These are phyloP conservation scores for Pheucticus melanocephalus DNA, from an alignment of 2,113 vertebrate species.

Conservation along the genomic window DNA sequence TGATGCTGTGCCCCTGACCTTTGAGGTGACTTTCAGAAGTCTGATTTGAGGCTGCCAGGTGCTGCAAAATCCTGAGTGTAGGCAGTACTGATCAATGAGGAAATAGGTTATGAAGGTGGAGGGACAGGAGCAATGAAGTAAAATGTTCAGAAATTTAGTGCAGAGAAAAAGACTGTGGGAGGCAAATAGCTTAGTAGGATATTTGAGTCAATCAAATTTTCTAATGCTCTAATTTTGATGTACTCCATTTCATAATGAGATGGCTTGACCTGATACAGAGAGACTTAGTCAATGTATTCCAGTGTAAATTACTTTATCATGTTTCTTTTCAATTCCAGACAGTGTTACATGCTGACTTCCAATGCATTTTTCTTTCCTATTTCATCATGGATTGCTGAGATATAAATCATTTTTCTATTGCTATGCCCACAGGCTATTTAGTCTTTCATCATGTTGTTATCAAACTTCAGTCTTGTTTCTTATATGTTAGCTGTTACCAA, in stretches of 20 bases:
- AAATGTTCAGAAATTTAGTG: neutral
- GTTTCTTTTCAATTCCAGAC: neutral
- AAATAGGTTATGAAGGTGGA: neutral
- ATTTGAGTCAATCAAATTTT: neutral
- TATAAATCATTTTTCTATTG: constrained; percentile 48
- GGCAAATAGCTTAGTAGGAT: neutral
- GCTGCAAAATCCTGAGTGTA: neutral
- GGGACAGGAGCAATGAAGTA: neutral
- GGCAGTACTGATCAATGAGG: neutral
- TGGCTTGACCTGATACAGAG: constrained; percentile 27
- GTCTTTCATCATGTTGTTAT: constrained; percentile 27
- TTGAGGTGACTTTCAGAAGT: neutral
- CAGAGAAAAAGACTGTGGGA: neutral
- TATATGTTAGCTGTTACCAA: neutral
- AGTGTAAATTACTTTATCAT: neutral
- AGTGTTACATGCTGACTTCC: neutral
- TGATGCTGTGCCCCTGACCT: neutral
- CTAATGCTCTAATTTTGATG: constrained; percentile 51
- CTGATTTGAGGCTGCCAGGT: neutral
- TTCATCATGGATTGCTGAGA: constrained; percentile 18
- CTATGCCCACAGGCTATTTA: constrained; percentile 23
- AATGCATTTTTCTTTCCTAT: neutral
- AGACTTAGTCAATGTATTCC: constrained; percentile 9
- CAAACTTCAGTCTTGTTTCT: constrained; percentile 31
- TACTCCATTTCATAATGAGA: constrained; percentile 51